phyloP scores from a whole-genome alignment of 2,113 vertebrate species.

The Scomber colias region DNA sequence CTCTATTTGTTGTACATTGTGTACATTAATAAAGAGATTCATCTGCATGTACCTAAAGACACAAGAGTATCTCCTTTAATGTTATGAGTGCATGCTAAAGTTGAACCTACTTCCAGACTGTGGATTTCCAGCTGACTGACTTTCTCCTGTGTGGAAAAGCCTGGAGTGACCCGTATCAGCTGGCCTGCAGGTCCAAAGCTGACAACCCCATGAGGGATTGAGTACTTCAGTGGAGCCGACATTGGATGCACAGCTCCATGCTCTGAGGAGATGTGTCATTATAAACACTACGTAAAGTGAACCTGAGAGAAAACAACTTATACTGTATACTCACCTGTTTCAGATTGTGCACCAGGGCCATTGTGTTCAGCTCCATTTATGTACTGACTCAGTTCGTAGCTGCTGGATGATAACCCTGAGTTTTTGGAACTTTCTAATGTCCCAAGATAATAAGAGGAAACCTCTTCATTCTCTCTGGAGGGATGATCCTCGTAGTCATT shows the following conservation, averaged over 20 bases:
- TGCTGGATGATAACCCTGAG: constrained; percentile 91
- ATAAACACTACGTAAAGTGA: background rate
- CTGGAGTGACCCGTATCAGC: constrained; percentile 84
- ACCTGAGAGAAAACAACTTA: background rate
- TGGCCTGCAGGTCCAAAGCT: constrained; percentile 92
- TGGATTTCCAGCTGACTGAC: constrained; percentile 86
- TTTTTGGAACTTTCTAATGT: constrained; percentile 86
- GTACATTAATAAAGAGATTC: too few relatives aligned
- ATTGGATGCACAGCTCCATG: constrained; percentile 7
- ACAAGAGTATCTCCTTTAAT: background rate
- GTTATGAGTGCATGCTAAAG: background rate
- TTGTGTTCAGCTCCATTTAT: constrained; percentile 77
- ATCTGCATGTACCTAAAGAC: too few relatives aligned
- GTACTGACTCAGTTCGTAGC: constrained; percentile 92
- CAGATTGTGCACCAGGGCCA: background rate
- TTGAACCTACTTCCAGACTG: constrained; percentile 88
- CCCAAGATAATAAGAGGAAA: constrained; percentile 69
- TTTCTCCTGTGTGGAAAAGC: constrained; percentile 78
- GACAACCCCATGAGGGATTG: constrained; percentile 81
- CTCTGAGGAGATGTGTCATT: constrained; percentile 39
- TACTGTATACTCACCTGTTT: constrained; percentile 75
- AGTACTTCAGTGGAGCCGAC: constrained; percentile 86
- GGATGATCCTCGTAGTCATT: constrained; percentile 36
- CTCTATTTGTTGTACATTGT: too few relatives aligned
- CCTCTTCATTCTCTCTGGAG: constrained; percentile 65